Evolutionary conservation across 2,797 vertebrate genomes (phyloP), one percentile per base, ranked within the genome.

Genomic region (Poecilia gillii): DNA sequence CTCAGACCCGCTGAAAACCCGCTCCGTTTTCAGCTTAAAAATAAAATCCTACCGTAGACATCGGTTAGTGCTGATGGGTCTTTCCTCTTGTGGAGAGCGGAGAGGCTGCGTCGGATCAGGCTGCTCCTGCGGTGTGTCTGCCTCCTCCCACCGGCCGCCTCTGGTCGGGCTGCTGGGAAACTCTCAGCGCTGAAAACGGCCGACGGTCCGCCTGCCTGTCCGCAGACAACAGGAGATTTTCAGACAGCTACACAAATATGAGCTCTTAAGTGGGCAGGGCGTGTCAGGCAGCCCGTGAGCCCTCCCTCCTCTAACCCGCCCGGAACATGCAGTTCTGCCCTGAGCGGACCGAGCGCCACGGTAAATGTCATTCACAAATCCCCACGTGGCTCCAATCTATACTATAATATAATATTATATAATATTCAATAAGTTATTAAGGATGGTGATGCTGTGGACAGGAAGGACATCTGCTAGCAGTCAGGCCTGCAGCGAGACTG

Each of bases 121-220:
- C 88, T 89, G 89, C 88, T 88, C 5, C 33, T 33, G 89, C 87
- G 75, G 89, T 79, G 79, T 89, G 85, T 90, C 76, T 90, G 91
- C 91, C 92, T 93, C 91, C 92, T 91, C 92, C 90, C 90, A 87
- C 88, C 87, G 90, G 85, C 90, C 88, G 90, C 89, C 87, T 71
- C 84, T 81, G 81, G 76, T 88, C 89, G 33, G 83, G 79, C 89
- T 84, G 87, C 82, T 82, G 73, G 77, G 81, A 72, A 57, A 77
- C 81, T 83, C 82, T 83, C 79, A 74, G 86, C 7, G 81, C 41
- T 13, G 43, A 43, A 76, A 33, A 71, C 72, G 57, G 77, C 81
- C 73, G 28, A 59, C 71, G 39, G 70, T n/a, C 77, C 3, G 43
- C 31, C 76, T 25, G 81, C 0, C 77, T 70, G 77, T 45, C 83